Conservation (phyloP, 2,797 vertebrate species). For the Acrocephalus scirpaceus region DNA sequence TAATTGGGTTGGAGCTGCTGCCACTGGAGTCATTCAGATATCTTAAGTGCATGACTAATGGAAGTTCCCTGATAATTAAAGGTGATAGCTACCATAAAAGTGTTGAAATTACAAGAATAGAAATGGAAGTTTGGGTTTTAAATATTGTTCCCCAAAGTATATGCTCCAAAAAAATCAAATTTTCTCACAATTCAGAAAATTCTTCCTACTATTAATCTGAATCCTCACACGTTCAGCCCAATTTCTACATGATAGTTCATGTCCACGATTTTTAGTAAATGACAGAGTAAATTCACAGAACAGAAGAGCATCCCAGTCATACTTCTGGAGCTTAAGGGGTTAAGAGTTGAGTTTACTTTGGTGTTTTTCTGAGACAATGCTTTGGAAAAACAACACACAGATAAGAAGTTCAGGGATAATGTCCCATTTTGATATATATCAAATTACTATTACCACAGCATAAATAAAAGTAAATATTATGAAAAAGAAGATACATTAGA, state of each 20-base stretch:
- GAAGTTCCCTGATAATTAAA: slow-evolving; percentile 13
- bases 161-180: neutral
- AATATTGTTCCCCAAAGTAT: neutral
- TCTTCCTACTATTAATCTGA: neutral
- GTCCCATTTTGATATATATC: neutral
- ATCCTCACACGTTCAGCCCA: neutral
- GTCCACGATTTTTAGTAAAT: neutral
- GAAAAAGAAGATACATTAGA: neutral
- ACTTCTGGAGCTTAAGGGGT: neutral
- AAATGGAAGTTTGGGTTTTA: neutral
- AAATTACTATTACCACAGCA: neutral
- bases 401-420: neutral
- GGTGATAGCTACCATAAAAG: neutral
- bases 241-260: neutral
- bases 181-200: neutral
- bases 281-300: neutral
- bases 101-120: neutral
- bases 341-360: neutral
- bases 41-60: neutral
- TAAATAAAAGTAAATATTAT: neutral
- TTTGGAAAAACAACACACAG: neutral
- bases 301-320: neutral
- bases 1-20: neutral
- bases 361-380: neutral
- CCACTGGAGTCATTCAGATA: neutral